Percentiles rank a stretch among this genome's conserved stretches.
These are phyloP conservation scores for Phodopus roborovskii DNA, from an alignment of 2,113 vertebrate genomes.

Conservation along the genomic window DNA sequence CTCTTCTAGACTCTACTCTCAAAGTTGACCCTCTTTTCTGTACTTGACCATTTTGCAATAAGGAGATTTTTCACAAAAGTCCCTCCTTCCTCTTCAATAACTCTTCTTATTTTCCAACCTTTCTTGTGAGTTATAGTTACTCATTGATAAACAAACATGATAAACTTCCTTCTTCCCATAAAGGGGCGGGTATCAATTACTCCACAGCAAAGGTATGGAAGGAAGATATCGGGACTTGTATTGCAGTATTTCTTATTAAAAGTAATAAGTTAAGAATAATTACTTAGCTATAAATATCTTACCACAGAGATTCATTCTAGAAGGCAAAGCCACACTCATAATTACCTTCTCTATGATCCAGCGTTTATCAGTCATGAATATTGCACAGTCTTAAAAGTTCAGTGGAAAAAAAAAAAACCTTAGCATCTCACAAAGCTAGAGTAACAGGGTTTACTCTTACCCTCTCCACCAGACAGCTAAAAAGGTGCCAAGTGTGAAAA, in stretches of 20 bases:
- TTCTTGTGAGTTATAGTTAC: not conserved
- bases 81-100: not conserved
- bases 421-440: not conserved
- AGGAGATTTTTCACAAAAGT: not conserved
- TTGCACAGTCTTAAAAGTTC: not conserved
- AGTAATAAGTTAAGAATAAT: not conserved
- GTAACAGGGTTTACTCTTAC: not conserved
- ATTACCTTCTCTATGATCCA: not conserved
- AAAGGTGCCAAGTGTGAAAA: not conserved
- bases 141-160: not conserved
- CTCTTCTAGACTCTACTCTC: not conserved
- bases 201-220: not conserved
- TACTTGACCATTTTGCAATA: not conserved
- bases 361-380: no score
- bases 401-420: not conserved
- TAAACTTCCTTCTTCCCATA: not conserved
- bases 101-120: not conserved
- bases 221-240: not conserved
- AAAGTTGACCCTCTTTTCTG: not conserved
- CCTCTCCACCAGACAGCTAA: no score
- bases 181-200: not conserved
- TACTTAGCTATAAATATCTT: not conserved
- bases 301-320: not conserved
- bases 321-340: not conserved
- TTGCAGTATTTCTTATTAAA: not conserved